phyloP scores from a whole-genome alignment of 2,797 vertebrate species.

The Oreortyx pictus region DNA sequence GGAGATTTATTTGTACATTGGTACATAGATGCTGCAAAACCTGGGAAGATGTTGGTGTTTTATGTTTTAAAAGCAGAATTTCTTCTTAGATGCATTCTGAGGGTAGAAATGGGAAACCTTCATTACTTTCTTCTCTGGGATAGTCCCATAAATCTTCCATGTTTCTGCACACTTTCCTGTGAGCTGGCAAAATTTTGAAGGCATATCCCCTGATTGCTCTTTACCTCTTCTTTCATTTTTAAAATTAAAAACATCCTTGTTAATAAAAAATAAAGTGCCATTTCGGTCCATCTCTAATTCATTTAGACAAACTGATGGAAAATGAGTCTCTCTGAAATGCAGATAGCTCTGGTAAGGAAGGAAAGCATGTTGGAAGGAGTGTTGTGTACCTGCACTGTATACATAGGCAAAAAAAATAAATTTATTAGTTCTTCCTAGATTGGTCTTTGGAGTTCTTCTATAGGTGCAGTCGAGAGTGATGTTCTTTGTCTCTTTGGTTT shows the following conservation, averaged over 20 bases:
- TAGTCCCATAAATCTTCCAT: neutral
- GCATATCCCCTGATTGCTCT: neutral
- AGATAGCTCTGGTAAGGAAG: neutral
- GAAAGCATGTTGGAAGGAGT: neutral
- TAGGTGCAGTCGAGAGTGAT: neutral
- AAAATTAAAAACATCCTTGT: neutral
- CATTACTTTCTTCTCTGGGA: neutral
- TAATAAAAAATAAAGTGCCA: neutral
- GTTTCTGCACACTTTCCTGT: rapidly evolving
- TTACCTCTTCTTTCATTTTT: neutral
- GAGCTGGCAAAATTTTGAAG: neutral
- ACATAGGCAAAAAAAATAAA: neutral
- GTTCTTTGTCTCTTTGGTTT: neutral
- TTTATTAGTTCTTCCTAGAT: neutral
- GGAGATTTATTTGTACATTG: neutral
- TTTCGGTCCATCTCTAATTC: neutral
- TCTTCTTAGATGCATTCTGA: neutral
- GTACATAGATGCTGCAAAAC: neutral
- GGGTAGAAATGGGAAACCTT: neutral
- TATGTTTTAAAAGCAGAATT: neutral
- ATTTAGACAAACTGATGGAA: neutral
- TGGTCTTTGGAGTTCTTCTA: neutral
- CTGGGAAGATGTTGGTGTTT: neutral
- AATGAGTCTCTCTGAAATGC: rapidly evolving
- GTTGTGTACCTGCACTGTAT: neutral